Percentiles rank a stretch among this genome's conserved stretches.
Evolutionary conservation across 2,797 vertebrate species (phyloP).

Genomic region (Holocentrus rufus): DNA sequence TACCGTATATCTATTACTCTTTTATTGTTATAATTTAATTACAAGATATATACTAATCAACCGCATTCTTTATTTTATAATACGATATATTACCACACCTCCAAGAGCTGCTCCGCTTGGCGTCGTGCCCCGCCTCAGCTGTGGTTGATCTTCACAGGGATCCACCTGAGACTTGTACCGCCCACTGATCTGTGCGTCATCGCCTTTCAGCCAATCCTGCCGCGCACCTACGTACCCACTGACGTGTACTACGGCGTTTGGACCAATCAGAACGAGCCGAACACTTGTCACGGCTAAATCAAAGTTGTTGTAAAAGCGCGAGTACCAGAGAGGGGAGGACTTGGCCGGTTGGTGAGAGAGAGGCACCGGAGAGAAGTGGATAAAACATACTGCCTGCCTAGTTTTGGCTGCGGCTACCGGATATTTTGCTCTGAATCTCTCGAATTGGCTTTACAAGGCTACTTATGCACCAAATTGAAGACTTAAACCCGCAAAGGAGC

Average conservation of each 20-base stretch:
- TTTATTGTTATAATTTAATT: too few species aligned
- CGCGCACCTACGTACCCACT: not conserved
- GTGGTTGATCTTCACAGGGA: not conserved
- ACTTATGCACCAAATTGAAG: not conserved
- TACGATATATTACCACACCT: too few species aligned
- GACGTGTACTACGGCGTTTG: not conserved
- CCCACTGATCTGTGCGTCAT: conserved; percentile 38
- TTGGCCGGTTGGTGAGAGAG: conserved; percentile 30
- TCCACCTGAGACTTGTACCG: conserved; percentile 10
- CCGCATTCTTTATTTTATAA: too few species aligned
- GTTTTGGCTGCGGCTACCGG: not conserved
- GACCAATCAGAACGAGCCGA: conserved; percentile 67
- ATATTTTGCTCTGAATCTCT: not conserved
- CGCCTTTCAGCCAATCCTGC: conserved; percentile 54
- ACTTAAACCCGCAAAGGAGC: not conserved
- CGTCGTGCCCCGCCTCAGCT: too few species aligned
- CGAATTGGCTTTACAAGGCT: not conserved
- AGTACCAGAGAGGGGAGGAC: conserved; percentile 25
- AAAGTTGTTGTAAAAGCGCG: conserved; percentile 77
- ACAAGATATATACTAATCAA: too few species aligned
- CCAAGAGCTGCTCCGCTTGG: too few species aligned
- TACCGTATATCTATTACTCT: too few species aligned
- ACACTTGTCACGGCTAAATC: conserved; percentile 65
- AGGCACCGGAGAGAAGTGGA: conserved; percentile 29
- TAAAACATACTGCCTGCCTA: not conserved